phyloP scores from a whole-genome alignment of 2,888 invertebrate genomes.

The Liodrosophila aerea region DNA sequence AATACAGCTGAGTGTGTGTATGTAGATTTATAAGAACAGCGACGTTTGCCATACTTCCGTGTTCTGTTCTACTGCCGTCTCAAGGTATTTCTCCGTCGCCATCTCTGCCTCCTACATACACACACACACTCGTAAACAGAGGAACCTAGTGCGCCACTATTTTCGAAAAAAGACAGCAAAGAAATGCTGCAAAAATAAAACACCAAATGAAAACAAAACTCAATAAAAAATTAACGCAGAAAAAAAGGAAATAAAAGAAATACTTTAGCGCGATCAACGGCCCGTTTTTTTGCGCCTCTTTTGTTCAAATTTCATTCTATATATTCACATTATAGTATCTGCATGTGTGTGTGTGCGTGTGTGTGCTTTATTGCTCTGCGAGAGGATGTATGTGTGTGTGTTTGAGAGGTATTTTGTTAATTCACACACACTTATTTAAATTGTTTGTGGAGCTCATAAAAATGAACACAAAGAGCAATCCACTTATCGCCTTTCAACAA shows the following conservation, averaged over 20 bases:
- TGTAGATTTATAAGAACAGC: constrained; percentile 27
- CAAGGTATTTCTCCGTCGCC: constrained; percentile 45
- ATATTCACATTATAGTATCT: neutral
- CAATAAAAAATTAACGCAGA: neutral
- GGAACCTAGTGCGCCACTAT: constrained; percentile 44
- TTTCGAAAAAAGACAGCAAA: constrained; percentile 24
- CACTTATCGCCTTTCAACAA: neutral
- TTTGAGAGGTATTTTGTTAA: constrained; percentile 14
- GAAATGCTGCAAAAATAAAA: constrained; percentile 33
- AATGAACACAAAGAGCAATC: constrained; percentile 11
- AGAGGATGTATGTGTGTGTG: constrained; percentile 12
- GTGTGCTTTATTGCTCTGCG: neutral
- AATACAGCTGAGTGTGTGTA: neutral
- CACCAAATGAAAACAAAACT: constrained; percentile 35
- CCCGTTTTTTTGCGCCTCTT: constrained; percentile 38
- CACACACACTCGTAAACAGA: constrained; percentile 8
- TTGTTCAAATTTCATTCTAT: constrained; percentile 29
- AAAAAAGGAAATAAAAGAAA: constrained; percentile 28
- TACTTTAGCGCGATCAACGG: constrained; percentile 46
- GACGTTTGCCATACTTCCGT: constrained; percentile 43
- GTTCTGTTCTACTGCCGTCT: constrained; percentile 34
- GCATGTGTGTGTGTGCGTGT: constrained; percentile 7
- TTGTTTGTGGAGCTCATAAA: constrained; percentile 34
- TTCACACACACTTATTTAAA: constrained; percentile 32
- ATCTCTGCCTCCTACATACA: constrained; percentile 24